A percentile compares a stretch with the other conserved stretches of the same genome.
Evolutionary conservation across 1,140 invertebrate genomes (phyloP).

Genomic region (Macrobrachium nipponense): DNA sequence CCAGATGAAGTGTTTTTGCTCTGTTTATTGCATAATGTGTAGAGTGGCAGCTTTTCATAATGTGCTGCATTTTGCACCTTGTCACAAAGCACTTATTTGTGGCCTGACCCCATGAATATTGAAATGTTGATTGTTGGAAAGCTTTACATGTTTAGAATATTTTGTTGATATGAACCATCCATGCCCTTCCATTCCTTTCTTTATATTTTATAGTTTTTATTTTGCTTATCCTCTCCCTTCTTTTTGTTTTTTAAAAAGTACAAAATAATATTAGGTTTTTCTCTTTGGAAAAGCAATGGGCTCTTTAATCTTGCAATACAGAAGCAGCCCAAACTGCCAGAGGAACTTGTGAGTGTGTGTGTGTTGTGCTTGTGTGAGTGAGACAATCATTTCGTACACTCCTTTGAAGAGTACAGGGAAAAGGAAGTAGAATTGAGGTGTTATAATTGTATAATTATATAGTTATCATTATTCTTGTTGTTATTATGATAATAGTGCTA

Average conservation of each 20-base stretch:
- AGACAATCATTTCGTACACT: conserved; percentile 9
- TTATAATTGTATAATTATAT: not conserved
- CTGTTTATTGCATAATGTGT: conserved; percentile 35
- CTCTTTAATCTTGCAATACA: conserved; percentile 43
- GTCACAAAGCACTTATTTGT: conserved; percentile 35
- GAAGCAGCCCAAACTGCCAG: conserved; percentile 48
- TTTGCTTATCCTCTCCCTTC: conserved; percentile 52
- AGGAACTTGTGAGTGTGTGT: conserved; percentile 30
- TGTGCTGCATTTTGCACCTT: conserved; percentile 13
- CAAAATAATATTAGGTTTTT: conserved; percentile 63
- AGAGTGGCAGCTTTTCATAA: not conserved
- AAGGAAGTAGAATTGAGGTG: too few species aligned
- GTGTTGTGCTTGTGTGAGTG: conserved; percentile 57
- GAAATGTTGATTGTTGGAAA: conserved; percentile 58
- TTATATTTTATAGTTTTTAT: conserved; percentile 34
- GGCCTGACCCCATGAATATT: conserved; percentile 35
- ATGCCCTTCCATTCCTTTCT: conserved; percentile 55
- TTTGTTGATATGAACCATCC: conserved; percentile 44
- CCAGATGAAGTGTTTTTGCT: conserved; percentile 30
- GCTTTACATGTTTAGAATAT: conserved; percentile 58
- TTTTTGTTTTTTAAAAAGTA: conserved; percentile 59
- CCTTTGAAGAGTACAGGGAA: not conserved
- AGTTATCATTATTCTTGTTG: conserved; percentile 1
- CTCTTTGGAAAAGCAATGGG: conserved; percentile 48
- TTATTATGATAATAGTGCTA: too few species aligned